Percentiles rank a stretch among this genome's conserved stretches.
Evolutionary conservation across 64 coral and sea anemone species (phyloP).

Genomic region (Trachythela sp.): DNA sequence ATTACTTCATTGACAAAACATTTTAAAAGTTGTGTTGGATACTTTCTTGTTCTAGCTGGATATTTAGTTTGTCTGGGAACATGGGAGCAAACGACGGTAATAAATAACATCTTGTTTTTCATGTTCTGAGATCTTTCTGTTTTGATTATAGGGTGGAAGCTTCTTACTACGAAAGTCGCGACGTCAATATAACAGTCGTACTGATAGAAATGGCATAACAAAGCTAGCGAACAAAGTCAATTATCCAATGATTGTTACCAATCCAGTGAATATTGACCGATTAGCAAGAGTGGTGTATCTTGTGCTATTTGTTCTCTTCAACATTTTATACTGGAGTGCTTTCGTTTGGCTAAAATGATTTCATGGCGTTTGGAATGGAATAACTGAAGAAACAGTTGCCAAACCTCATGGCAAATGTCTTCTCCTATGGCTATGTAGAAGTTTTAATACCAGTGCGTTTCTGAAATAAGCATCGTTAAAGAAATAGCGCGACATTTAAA

Average conservation of each 20-base stretch:
- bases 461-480: too few relatives aligned
- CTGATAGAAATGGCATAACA: slow-evolving; percentile 2
- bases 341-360: not conserved
- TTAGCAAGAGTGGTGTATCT: slow-evolving; percentile 7
- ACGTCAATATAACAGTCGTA: slow-evolving; percentile 1
- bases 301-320: not conserved
- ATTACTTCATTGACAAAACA: too few relatives aligned
- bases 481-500: too few relatives aligned
- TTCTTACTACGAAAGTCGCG: not conserved
- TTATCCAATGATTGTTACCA: not conserved
- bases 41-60: too few relatives aligned
- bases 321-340: slow-evolving; percentile 2
- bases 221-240: not conserved
- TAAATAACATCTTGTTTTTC: too few relatives aligned
- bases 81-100: too few relatives aligned
- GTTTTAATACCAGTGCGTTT: too few relatives aligned
- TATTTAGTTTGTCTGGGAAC: too few relatives aligned
- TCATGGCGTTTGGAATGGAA: not conserved
- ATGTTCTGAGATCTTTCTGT: not conserved
- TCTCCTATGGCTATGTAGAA: too few relatives aligned
- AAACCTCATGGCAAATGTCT: too few relatives aligned
- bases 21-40: too few relatives aligned
- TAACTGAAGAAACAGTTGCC: not conserved
- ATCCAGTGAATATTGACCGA: slow-evolving; percentile 5
- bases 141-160: not conserved